A percentile compares a stretch with the other conserved stretches of the same genome.
phyloP scores from a whole-genome alignment of 2,797 vertebrate genomes.

The Ctenopoma multispine region DNA sequence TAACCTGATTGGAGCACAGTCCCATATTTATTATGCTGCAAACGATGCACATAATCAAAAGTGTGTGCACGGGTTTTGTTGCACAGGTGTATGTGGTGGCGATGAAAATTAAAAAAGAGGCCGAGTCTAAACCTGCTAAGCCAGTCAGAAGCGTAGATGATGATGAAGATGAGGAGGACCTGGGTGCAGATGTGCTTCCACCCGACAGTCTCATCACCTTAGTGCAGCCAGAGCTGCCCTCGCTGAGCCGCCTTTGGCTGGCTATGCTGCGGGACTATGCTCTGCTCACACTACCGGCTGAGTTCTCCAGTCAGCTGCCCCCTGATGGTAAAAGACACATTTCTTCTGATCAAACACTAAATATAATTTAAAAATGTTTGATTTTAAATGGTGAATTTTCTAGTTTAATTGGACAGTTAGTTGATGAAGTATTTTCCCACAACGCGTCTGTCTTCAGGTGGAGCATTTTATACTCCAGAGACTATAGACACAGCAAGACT shows the following conservation, averaged over 20 bases:
- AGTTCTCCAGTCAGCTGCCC: slow-evolving; percentile 98
- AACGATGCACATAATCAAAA: neutral
- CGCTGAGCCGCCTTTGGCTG: slow-evolving; percentile 95
- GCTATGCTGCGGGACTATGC: slow-evolving; percentile 96
- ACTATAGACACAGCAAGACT: slow-evolving; percentile 97
- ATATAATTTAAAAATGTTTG: slow-evolving; percentile 1
- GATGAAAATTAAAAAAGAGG: slow-evolving; percentile 98
- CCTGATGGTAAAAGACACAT: slow-evolving; percentile 88
- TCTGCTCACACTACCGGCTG: slow-evolving; percentile 94
- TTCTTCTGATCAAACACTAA: slow-evolving; percentile 3
- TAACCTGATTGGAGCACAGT: neutral
- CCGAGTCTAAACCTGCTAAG: slow-evolving; percentile 88
- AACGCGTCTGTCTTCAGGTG: slow-evolving; percentile 83
- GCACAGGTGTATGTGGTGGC: slow-evolving; percentile 95
- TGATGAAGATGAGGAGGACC: slow-evolving; percentile 90
- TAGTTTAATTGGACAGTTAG: neutral
- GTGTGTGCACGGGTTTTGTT: neutral
- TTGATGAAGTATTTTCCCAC: neutral
- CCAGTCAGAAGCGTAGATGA: slow-evolving; percentile 83
- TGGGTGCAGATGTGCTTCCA: slow-evolving; percentile 87
- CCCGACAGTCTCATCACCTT: slow-evolving; percentile 96
- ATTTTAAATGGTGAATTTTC: neutral
- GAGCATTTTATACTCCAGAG: slow-evolving; percentile 98
- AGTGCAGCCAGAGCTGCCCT: slow-evolving; percentile 94
- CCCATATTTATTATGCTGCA: neutral